Base-by-base conservation (phyloP, 2,113 vertebrate species). In the Cottus gobio region DNA sequence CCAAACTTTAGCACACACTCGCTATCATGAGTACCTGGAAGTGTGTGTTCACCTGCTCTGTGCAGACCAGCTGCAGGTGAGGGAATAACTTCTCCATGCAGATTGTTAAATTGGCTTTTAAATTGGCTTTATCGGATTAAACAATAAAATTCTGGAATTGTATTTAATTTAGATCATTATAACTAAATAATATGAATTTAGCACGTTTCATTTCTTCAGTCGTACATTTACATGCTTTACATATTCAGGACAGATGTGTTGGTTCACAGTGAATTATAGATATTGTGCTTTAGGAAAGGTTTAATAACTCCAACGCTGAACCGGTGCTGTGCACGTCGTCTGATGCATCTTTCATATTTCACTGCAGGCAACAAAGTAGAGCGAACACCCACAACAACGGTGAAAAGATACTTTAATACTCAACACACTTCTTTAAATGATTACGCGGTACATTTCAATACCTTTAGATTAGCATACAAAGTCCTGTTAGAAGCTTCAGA, bases 361-460 rank as follows among this genome's bases (percentile, higher is more conserved):
- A 26, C 16, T 44, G 31, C 31, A 24, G 48, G 20, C 56, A 36
- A 54, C 36, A 65, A 46, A 16, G 44, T 9, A 13, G 36, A 30
- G 26, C n/a, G 3, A 56, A 60, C 7, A 34, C 9, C n/a, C 52
- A 20, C 26, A 67, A 75, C 48, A 56, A 50, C 28, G 7, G 20
- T 74, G 56, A 73, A 68, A 69, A 72, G 30, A 44, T 20, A 50
- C 50, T 73, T 31, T 30, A 20, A 58, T 68, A 34, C 15, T 44
- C 26, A 57, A 48, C 63, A 73, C 44, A 36, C 36, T 36, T 52
- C 37, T 4, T 42, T 42, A 71, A 71, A 65, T 16, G 13, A 80
- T 77, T 73, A 39, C 78, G 63, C 1, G 20, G 54, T 28, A 56
- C 12, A 57, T 73, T 69, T 66, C n/a, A 67, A 22, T 30, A 26